Conservation (phyloP, 2,113 vertebrate genomes). For the Mus spicilegus region DNA sequence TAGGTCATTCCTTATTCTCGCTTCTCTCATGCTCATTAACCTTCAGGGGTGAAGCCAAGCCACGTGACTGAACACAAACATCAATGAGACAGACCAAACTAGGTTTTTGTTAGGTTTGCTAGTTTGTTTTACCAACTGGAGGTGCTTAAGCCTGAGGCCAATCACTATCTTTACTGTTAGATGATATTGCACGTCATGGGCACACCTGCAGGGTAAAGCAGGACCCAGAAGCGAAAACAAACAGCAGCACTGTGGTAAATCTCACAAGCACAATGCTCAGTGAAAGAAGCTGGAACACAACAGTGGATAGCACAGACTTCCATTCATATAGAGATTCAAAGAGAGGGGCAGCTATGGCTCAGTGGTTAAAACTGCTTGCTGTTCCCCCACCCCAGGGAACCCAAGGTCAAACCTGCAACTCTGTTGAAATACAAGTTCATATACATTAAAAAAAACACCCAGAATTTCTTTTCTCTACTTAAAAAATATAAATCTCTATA, state of each 20-base stretch:
- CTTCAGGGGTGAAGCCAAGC: neutral
- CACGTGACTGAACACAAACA: neutral
- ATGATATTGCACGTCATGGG: constrained; percentile 94
- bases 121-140: constrained; percentile 96
- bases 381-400: neutral
- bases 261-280: neutral
- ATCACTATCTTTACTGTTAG: constrained; percentile 97
- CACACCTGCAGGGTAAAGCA: too few relatives aligned
- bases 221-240: neutral
- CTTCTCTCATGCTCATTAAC: neutral
- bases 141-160: constrained; percentile 96
- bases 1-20: neutral
- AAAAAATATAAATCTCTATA: neutral
- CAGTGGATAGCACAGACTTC: neutral
- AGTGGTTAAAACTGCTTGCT: neutral
- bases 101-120: neutral
- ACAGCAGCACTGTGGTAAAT: neutral
- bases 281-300: neutral
- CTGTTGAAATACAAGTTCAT: neutral
- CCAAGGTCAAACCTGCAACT: neutral
- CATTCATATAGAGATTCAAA: neutral
- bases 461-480: neutral
- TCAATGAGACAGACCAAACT: neutral
- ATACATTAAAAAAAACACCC: neutral
- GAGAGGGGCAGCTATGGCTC: neutral